Percentiles rank a stretch among this genome's conserved stretches.
These are phyloP conservation scores for Clarias macrocephalus DNA, from an alignment of 2,113 vertebrate species.

Conservation along the genomic window DNA sequence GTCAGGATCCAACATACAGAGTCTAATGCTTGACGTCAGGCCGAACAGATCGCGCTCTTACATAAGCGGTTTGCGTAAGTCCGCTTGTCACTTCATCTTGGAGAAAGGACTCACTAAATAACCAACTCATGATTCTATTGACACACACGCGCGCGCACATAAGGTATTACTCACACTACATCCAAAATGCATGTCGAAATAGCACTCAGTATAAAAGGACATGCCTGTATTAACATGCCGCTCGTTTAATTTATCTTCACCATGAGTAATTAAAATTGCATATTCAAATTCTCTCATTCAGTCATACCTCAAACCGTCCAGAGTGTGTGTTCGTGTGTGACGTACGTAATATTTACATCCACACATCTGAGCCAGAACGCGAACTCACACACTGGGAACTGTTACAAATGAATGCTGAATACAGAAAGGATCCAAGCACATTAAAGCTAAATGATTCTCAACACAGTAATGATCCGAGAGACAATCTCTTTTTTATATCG, in stretches of 20 bases:
- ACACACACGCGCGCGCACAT: too few relatives aligned
- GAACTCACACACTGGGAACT: neutral
- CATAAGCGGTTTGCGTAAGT: neutral
- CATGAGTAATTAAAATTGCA: slow-evolving; percentile 1
- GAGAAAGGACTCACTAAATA: neutral
- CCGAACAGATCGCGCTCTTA: neutral
- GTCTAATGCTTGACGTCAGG: neutral
- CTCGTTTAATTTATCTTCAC: neutral
- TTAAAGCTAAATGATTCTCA: neutral
- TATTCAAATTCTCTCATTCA: neutral
- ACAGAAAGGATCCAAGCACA: neutral
- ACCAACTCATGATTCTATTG: neutral
- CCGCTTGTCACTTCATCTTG: neutral
- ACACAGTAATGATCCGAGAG: neutral
- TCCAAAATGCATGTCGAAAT: neutral
- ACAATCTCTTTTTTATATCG: neutral
- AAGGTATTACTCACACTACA: neutral
- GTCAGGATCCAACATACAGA: neutral
- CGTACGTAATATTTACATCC: neutral
- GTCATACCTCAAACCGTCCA: neutral
- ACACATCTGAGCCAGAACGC: neutral
- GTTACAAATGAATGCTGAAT: neutral
- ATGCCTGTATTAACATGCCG: neutral
- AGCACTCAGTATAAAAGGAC: neutral
- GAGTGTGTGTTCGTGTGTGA: neutral